Base-by-base conservation (phyloP, 2,113 vertebrate genomes). In the Gavialis gangeticus region DNA sequence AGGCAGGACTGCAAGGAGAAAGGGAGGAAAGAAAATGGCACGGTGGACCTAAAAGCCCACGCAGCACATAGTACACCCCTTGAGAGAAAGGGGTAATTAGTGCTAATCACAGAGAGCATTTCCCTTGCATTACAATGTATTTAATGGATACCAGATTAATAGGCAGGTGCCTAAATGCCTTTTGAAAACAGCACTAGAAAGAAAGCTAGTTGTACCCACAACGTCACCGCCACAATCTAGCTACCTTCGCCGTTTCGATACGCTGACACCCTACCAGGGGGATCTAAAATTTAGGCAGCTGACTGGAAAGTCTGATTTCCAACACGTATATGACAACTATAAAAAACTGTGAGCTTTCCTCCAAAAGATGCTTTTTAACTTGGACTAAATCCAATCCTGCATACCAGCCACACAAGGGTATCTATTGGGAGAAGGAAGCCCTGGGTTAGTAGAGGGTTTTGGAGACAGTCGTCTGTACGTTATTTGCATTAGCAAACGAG, bases 401-500 rank as follows among this genome's bases (percentile, higher is more conserved):
- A 62, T 28, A 34, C 18, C 2, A 54, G 66, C 85, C 84, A 22
- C 30, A 83, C 37, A 77, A 17, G 2, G 2, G 3, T n/a, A 21
- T 8, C 69, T 59, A 2, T 18, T 75, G 28, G 66, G 67, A 37
- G 57, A 46, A 69, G 67, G 63, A 46, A 84, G 62, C 58, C 16
- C 60, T 58, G 75, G 55, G 28, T 14, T 3, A 54, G 24, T 22
- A 67, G 19, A 46, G 85, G 57, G 24, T 0, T 18, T 69, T 64
- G 85, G 80, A 25, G 54, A 67, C 21, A 34, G 54, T 16, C 8
- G 67, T 9, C 5, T 25, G 15, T 10, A 54, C 19, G 3, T 4
- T 22, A 83, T 69, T 3, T 12, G 12, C 16, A 30, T 11, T 22
- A 4, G 37, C 2, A 14, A 0, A 0, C 76, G 60, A 71, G 34